Base-by-base conservation (phyloP, 2,888 invertebrate genomes). In the Laothoe populi region DNA sequence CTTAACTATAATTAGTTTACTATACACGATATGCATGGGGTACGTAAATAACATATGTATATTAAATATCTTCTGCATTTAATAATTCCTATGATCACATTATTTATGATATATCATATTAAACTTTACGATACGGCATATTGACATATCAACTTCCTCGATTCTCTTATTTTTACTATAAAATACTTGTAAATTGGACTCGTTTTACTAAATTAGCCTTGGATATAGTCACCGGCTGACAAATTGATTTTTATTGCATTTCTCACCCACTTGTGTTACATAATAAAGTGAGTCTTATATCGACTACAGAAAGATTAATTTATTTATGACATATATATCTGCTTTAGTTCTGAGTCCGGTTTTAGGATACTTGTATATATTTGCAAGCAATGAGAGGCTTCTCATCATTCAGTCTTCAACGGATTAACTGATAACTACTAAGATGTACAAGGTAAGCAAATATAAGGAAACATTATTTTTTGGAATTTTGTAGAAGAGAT, bases 161-260 rank as follows among this genome's bases (percentile, higher is more conserved):
- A 53, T 53, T 24, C n/a, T 31, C 48, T 31, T 40, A 60, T 49
- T 48, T 42, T 46, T 63, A 58, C 64, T 68, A 31, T 38, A 40
- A 61, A 44, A 13, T 49, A 49, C 60, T 69, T 64, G 63, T 68
- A 70, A 68, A 70, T 68, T 68, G 49, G 64, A 70, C 70, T 68
- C 46, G 69, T 73, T 70, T 70, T 67, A 48, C 63, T 61, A 66
- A 69, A 70, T 61, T 63, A 63, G 67, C 72, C 72, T 71, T 70
- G 70, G 60, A 57, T 42, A 35, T 19, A 66, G 68, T 64, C 70
- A 71, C 24, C 57, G 53, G 40, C 64, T 60, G 53, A 66, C 67
- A 67, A 68, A 71, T 70, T 64, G 58, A 69, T 70, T 72, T 61
- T 72, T 71, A 74, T 71, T 72, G 68, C 70, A 73, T 73, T 72